Conservation (phyloP, 2,888 invertebrate species). For the Calameuta pallipes region DNA sequence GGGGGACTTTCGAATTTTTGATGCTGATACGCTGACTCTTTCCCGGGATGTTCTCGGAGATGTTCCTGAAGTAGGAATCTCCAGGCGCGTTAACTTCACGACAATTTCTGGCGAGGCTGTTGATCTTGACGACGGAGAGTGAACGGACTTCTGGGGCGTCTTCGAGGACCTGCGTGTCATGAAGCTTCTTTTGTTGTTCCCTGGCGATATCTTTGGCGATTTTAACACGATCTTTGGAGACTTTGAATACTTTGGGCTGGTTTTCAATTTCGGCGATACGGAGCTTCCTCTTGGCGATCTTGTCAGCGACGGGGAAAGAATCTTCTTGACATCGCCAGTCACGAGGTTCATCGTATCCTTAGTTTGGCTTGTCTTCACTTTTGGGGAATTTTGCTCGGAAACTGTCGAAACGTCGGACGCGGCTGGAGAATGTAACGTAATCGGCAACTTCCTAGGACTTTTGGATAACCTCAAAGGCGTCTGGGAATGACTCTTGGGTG, state of each 20-base stretch:
- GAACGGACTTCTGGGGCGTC: neutral
- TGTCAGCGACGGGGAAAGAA: neutral
- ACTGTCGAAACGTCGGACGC: slow-evolving; percentile 29
- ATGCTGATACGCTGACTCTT: slow-evolving; percentile 1
- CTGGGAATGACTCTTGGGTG: slow-evolving; percentile 45
- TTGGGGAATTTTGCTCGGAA: slow-evolving; percentile 18
- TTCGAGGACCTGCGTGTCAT: slow-evolving; percentile 15
- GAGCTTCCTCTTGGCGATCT: slow-evolving; percentile 13
- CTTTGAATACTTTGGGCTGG: slow-evolving; percentile 36
- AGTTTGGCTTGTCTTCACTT: neutral
- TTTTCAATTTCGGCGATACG: slow-evolving; percentile 17
- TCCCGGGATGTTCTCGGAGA: slow-evolving; percentile 1
- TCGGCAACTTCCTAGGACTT: slow-evolving; percentile 45
- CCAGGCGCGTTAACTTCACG: neutral
- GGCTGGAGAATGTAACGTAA: slow-evolving; percentile 33
- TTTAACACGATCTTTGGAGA: slow-evolving; percentile 44
- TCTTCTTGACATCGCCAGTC: neutral
- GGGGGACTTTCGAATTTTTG: slow-evolving; percentile 4
- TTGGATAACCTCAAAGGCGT: slow-evolving; percentile 36
- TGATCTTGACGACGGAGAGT: neutral
- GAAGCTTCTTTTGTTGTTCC: slow-evolving; percentile 27
- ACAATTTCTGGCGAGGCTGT: slow-evolving; percentile 1
- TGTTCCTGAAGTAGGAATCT: neutral
- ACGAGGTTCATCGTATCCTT: neutral
- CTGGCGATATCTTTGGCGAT: slow-evolving; percentile 27